phyloP scores from a whole-genome alignment of 1,140 invertebrate species.

The Drosophila chauvacae region DNA sequence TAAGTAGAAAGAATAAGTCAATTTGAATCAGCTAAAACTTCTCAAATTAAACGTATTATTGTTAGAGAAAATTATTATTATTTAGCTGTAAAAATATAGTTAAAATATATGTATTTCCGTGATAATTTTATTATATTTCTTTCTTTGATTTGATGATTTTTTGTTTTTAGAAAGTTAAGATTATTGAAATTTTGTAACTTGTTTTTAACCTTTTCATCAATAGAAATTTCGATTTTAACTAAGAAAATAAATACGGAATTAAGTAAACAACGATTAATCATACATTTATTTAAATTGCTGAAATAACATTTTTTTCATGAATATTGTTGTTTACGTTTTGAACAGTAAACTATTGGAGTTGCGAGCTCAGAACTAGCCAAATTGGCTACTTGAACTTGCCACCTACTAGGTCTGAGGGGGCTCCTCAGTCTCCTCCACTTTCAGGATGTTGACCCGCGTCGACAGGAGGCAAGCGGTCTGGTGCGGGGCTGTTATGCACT shows the following conservation, averaged over 20 bases:
- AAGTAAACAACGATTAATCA: too few relatives aligned
- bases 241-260: too few relatives aligned
- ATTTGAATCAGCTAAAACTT: too few relatives aligned
- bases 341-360: neutral
- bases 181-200: too few relatives aligned
- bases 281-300: too few relatives aligned
- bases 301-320: neutral
- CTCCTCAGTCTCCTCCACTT: conserved; percentile 22
- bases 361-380: neutral
- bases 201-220: too few relatives aligned
- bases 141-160: too few relatives aligned
- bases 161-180: too few relatives aligned
- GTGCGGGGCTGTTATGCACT: conserved; percentile 41
- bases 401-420: neutral
- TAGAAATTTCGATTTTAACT: too few relatives aligned
- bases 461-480: conserved; percentile 3
- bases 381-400: conserved; percentile 12
- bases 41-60: neutral
- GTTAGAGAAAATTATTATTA: neutral
- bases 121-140: neutral
- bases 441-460: conserved; percentile 73
- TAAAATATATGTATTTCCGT: neutral
- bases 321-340: neutral
- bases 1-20: neutral
- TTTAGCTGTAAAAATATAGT: too few relatives aligned